Evolutionary conservation across 2,113 vertebrate genomes (phyloP).

Genomic region (Oncorhynchus gorbuscha): DNA sequence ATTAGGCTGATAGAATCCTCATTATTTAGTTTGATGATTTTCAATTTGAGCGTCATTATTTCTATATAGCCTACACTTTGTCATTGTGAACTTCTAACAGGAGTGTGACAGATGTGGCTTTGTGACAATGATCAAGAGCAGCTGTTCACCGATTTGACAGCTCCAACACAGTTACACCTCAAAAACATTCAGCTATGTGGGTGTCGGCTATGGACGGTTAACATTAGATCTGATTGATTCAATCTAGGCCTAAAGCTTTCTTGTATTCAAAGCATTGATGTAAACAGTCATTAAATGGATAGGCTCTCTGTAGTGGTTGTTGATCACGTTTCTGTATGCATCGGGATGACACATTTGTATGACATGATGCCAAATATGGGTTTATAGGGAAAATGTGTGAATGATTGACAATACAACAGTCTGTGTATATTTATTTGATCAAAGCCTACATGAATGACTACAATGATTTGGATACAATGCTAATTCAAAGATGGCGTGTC

Average conservation of each 20-base stretch:
- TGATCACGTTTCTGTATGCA: neutral
- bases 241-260: conserved; percentile 22
- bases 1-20: too few relatives aligned
- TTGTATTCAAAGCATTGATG: conserved; percentile 53
- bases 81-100: too few relatives aligned
- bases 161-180: too few relatives aligned
- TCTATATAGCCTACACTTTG: too few relatives aligned
- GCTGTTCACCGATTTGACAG: too few relatives aligned
- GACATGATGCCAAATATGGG: neutral
- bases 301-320: conserved; percentile 10
- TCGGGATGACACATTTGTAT: neutral
- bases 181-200: too few relatives aligned
- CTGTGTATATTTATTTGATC: neutral
- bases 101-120: too few relatives aligned
- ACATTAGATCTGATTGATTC: too few relatives aligned
- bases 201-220: too few relatives aligned
- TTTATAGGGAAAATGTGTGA: neutral
- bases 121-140: too few relatives aligned
- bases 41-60: too few relatives aligned
- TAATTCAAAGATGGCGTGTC: conserved; percentile 27
- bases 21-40: too few relatives aligned
- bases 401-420: neutral
- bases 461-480: conserved; percentile 6
- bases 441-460: neutral
- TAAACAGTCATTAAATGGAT: conserved; percentile 38